Base-by-base conservation (phyloP, 2,113 vertebrate genomes). In the Rhynchomys soricoides region DNA sequence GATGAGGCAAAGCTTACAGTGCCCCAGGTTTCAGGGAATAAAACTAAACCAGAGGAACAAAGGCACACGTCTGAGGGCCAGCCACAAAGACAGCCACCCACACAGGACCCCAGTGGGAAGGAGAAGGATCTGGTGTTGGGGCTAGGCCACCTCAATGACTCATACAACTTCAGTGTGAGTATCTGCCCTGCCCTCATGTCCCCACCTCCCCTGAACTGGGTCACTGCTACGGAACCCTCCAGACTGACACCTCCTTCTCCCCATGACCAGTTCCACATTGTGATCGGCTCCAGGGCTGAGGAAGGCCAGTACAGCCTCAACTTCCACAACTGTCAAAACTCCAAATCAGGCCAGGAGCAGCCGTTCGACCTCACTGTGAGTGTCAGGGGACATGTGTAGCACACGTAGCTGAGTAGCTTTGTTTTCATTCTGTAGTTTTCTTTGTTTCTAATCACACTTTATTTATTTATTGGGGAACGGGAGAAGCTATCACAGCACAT, bases 141-240 rank as follows among this genome's bases (percentile, higher is more conserved):
- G 37, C 96, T 99, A 94, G 89, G 89, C 40, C 97, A 98, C 77
- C 5, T 73, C 0, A 97, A 97, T 0, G 96, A 94, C 85, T 96
- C 97, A 52, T 99, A 99, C 97, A 99, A 97, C 97, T 99, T 99
- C 97, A 98, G 97, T 0, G 99, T 99, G 95, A 99, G 99, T 96
- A 40, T 81, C 59, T 1, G 5, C 4, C 2, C 31, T 1, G 0
- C 52, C 81, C 0, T 0, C 0, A 0, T 0, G 1, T 48, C 43
- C 24, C 40, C 43, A 0, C 29, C 50, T 0, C 68, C 29, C 16
- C 64, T 1, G 9, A 11, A 24, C 73, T 21, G 52, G 31, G 1
- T 2, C 16, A 2, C 55, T 2, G 13, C 5, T 5, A 29, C 7
- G 40, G 15, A 0, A 21, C 55, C 5, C 52, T 57, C 12, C 83